Conservation (phyloP, 2,797 vertebrate genomes). For the Crocidura indochinensis region DNA sequence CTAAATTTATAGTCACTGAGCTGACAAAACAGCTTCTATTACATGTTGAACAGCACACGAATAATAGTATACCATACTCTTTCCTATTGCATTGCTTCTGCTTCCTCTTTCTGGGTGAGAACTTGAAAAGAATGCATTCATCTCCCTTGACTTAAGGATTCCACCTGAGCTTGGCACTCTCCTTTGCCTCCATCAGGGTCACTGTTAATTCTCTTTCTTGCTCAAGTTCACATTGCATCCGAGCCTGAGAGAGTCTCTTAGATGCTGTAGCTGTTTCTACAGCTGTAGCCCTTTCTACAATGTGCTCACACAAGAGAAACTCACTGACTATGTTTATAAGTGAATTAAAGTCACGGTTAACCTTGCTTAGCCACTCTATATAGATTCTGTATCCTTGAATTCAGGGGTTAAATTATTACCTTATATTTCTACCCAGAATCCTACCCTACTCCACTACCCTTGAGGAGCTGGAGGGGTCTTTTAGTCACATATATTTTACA, state of each 20-base stretch:
- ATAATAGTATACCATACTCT: too few relatives aligned
- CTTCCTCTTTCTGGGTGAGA: not conserved
- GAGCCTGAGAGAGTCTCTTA: not conserved
- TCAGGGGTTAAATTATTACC: not conserved
- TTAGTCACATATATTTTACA: conserved; percentile 1
- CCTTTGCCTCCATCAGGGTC: not conserved
- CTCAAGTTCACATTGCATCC: not conserved
- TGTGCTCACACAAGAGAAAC: not conserved
- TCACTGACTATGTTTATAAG: not conserved
- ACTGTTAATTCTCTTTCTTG: conserved; percentile 18
- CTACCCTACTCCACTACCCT: not conserved
- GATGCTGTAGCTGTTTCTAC: not conserved
- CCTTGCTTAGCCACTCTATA: not conserved
- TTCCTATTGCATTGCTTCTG: not conserved
- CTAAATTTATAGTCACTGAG: not conserved
- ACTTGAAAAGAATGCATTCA: conserved; percentile 1
- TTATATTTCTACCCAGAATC: not conserved
- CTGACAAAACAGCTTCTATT: not conserved
- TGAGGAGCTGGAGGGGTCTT: not conserved
- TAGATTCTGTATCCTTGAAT: not conserved
- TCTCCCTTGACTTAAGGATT: not conserved
- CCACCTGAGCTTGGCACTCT: not conserved
- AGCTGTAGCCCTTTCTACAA: not conserved
- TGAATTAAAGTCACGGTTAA: not conserved
- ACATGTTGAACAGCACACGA: not conserved